Conservation (phyloP, 2,888 invertebrate species). For the Tetheella fluctuosa region DNA sequence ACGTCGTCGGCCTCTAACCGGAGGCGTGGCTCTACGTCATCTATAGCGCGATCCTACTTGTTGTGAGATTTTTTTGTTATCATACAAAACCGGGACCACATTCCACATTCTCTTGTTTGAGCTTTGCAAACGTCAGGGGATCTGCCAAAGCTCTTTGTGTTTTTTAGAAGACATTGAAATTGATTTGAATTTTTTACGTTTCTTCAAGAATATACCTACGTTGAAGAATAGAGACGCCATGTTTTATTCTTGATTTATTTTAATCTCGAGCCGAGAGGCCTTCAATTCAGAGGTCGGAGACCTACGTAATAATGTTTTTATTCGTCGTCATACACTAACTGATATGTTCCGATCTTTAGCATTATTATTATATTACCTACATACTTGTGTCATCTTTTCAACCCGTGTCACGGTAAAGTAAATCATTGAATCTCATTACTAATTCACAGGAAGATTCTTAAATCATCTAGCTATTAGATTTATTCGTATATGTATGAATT, state of each 20-base stretch:
- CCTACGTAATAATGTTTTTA: slow-evolving; percentile 34
- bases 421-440: slow-evolving; percentile 16
- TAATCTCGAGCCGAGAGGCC: slow-evolving; percentile 15
- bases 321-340: slow-evolving; percentile 28
- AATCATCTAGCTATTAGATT: background rate
- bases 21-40: slow-evolving; percentile 62
- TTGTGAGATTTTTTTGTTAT: slow-evolving; percentile 15
- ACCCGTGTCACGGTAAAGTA: slow-evolving; percentile 28
- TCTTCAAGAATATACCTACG: background rate
- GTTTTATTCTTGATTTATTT: background rate
- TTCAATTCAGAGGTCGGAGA: slow-evolving; percentile 32
- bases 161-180: slow-evolving; percentile 8
- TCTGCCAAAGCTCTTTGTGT: background rate
- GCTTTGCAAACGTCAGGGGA: background rate
- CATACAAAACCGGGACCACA: slow-evolving; percentile 14
- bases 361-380: slow-evolving; percentile 12
- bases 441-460: background rate
- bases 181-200: slow-evolving; percentile 9
- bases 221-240: background rate
- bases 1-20: slow-evolving; percentile 27
- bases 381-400: slow-evolving; percentile 25
- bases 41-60: slow-evolving; percentile 27
- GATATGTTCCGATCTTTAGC: slow-evolving; percentile 23
- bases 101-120: slow-evolving; percentile 9
- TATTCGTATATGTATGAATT: no score